Evolutionary conservation across 2,888 invertebrate species (phyloP).

Genomic region (Dicyrtoma fusca): DNA sequence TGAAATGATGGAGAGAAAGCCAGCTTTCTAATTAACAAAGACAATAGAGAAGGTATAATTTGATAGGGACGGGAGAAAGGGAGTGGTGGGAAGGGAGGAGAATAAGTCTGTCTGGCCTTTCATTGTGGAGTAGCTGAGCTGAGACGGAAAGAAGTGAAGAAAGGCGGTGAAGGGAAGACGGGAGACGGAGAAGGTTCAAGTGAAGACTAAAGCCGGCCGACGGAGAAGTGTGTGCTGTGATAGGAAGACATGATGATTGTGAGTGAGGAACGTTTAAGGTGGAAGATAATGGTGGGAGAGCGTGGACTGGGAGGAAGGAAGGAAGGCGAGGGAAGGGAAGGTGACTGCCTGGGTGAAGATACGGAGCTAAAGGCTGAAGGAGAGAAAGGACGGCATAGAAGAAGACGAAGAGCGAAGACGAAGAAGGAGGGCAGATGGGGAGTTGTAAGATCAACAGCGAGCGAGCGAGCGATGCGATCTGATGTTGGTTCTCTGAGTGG

Average conservation of each 20-base stretch:
- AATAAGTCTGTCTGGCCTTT: too few relatives aligned
- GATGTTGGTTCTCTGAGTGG: constrained; percentile 31
- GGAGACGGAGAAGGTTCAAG: neutral
- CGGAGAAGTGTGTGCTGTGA: neutral
- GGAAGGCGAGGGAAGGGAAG: constrained; percentile 28
- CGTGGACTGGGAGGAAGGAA: constrained; percentile 19
- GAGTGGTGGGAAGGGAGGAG: neutral
- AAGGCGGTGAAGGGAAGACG: constrained; percentile 5
- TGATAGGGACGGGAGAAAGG: constrained; percentile 17
- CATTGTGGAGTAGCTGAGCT: neutral
- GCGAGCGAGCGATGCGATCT: constrained; percentile 41
- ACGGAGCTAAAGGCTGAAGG: neutral
- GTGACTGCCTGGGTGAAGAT: neutral
- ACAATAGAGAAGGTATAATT: constrained; percentile 30
- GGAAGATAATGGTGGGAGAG: constrained; percentile 12
- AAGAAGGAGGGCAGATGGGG: constrained; percentile 18
- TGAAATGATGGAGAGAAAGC: constrained; percentile 27
- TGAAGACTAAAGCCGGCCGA: neutral
- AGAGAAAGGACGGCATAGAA: constrained; percentile 6
- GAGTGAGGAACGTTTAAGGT: too few relatives aligned
- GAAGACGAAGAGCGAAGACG: neutral
- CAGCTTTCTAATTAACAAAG: constrained; percentile 34
- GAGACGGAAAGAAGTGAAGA: neutral
- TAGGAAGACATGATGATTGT: neutral
- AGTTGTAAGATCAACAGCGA: constrained; percentile 43